Evolutionary conservation across 2,888 invertebrate genomes (phyloP).

Genomic region (Rhorus exstirpatorius): DNA sequence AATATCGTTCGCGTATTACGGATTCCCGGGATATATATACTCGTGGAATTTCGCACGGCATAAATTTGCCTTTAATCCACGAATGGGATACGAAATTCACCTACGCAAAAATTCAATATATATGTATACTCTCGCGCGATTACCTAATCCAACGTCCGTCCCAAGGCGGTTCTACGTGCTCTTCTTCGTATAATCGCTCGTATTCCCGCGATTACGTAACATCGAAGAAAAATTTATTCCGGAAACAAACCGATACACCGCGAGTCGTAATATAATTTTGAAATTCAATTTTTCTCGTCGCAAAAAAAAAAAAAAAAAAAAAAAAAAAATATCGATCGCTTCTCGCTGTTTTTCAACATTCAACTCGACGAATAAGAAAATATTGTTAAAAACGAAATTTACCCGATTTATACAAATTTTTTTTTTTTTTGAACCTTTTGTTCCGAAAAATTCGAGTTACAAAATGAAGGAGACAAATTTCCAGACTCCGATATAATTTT

Average conservation of each 20-base stretch:
- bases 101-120: slow-evolving; percentile 18
- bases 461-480: too few species aligned
- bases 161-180: slow-evolving; percentile 7
- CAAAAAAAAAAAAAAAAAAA: too few species aligned
- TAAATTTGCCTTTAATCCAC: slow-evolving; percentile 47
- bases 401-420: too few species aligned
- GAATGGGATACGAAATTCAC: slow-evolving; percentile 20
- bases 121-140: slow-evolving; percentile 14
- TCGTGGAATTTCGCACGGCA: slow-evolving; percentile 40
- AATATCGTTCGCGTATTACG: not conserved
- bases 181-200: slow-evolving; percentile 26
- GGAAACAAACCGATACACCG: not conserved
- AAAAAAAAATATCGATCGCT: too few species aligned
- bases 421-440: too few species aligned
- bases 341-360: not conserved
- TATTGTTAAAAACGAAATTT: too few species aligned
- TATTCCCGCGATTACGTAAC: slow-evolving; percentile 44
- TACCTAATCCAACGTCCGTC: slow-evolving; percentile 49
- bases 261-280: not conserved
- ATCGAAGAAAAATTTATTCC: slow-evolving; percentile 44
- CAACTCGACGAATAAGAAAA: not conserved
- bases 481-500: too few species aligned
- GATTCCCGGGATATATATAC: too few species aligned
- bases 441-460: too few species aligned
- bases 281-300: not conserved